Evolutionary conservation across 2,797 vertebrate genomes (phyloP).

Genomic region (Telmatherina bonti): DNA sequence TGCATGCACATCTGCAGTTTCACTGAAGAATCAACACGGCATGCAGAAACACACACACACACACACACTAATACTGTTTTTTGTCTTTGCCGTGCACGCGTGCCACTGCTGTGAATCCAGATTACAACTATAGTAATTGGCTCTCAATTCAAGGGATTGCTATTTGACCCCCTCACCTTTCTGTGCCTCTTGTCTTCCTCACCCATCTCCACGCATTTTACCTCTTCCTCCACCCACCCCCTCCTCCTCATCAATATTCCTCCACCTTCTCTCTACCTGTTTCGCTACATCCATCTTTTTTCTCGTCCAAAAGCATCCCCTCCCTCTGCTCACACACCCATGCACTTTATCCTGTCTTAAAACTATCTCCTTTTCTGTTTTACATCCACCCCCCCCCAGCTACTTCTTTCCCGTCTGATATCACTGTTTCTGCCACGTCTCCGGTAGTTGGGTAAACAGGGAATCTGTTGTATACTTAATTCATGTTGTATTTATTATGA

Average conservation of each 20-base stretch:
- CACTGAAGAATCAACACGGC: conserved; percentile 61
- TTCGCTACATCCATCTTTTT: conserved; percentile 75
- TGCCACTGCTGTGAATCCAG: conserved; percentile 75
- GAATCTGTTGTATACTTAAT: conserved; percentile 78
- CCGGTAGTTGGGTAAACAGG: conserved; percentile 63
- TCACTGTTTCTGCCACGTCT: conserved; percentile 42
- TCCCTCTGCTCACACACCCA: conserved; percentile 2
- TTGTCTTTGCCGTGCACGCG: conserved; percentile 50
- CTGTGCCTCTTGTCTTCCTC: conserved; percentile 30
- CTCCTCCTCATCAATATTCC: conserved; percentile 77
- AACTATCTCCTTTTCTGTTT: conserved; percentile 44
- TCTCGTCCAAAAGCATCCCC: conserved; percentile 34
- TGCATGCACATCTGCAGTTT: conserved; percentile 56
- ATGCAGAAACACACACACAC: conserved; percentile 30
- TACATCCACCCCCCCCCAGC: conserved; percentile 36
- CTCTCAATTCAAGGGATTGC: conserved; percentile 78
- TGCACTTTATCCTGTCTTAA: conserved; percentile 54
- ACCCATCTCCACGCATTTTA: conserved; percentile 30
- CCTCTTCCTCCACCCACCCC: conserved; percentile 26
- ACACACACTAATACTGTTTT: conserved; percentile 29
- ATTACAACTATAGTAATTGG: conserved; percentile 84
- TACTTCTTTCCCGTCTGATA: conserved; percentile 38
- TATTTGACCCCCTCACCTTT: conserved; percentile 80
- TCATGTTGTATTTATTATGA: conserved; percentile 74
- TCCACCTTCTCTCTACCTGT: conserved; percentile 73